A percentile compares a stretch with the other conserved stretches of the same genome.
These are phyloP conservation scores for Baccha elongata DNA, from an alignment of 2,888 invertebrate genomes.

Conservation along the genomic window DNA sequence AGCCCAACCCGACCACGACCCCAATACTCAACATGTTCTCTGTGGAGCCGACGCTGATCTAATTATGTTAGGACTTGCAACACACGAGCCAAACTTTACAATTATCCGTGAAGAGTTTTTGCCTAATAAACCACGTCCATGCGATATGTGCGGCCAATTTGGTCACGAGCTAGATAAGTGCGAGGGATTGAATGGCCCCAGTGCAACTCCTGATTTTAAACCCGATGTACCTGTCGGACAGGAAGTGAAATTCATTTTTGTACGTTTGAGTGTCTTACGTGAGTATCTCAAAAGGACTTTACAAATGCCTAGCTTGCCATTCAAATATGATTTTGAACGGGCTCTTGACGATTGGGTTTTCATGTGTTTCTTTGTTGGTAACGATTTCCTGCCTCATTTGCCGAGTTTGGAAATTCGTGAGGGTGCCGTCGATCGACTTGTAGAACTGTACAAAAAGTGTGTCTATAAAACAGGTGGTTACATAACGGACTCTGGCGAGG, in stretches of 20 bases:
- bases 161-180: conserved; percentile 98
- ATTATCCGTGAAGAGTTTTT: conserved; percentile 99
- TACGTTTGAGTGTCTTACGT: conserved; percentile 94
- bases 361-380: conserved; percentile 99
- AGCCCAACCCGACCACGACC: conserved; percentile 97
- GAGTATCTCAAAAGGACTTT: conserved; percentile 97
- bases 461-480: conserved; percentile 97
- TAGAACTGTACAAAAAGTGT: conserved; percentile 95
- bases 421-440: conserved; percentile 96
- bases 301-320: conserved; percentile 95
- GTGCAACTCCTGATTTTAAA: conserved; percentile 82
- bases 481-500: conserved; percentile 96
- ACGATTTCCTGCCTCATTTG: conserved; percentile 98
- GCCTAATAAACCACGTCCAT: conserved; percentile 97
- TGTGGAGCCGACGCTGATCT: conserved; percentile 99
- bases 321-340: conserved; percentile 96
- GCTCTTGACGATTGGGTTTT: conserved; percentile 98
- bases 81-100: conserved; percentile 99
- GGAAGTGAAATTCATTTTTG: conserved; percentile 95
- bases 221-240: conserved; percentile 86
- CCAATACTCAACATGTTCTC: conserved; percentile 98
- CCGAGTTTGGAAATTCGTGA: conserved; percentile 99
- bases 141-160: conserved; percentile 95
- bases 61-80: conserved; percentile 98
- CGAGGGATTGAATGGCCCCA: conserved; percentile 86